These are phyloP conservation scores for Gobio occitaniae DNA, from an alignment of 2,797 vertebrate genomes.

Conservation along the genomic window DNA sequence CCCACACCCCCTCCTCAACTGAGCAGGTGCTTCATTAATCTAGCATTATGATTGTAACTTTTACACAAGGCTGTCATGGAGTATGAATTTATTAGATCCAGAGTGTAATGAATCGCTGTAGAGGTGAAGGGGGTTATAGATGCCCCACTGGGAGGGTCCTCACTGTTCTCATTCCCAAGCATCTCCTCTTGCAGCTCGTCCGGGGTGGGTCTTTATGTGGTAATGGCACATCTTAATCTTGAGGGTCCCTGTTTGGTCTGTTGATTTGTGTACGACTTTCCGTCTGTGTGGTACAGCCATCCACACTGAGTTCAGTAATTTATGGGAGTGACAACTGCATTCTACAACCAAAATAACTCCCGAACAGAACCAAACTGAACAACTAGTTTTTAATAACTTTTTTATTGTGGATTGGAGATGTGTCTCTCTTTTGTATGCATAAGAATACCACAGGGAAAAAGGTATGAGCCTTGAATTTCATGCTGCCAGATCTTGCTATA, in stretches of 20 bases:
- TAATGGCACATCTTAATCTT: slow-evolving; percentile 1
- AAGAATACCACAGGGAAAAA: too few relatives aligned
- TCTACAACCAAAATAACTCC: too few relatives aligned
- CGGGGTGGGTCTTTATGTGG: not conserved
- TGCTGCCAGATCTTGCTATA: too few relatives aligned
- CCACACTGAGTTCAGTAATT: not conserved
- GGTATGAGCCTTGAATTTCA: too few relatives aligned
- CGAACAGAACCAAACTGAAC: too few relatives aligned
- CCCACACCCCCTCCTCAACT: not conserved
- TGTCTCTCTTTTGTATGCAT: too few relatives aligned
- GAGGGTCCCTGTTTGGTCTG: not conserved
- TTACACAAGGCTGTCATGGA: slow-evolving; percentile 23
- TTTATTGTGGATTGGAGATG: too few relatives aligned
- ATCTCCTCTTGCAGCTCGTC: not conserved
- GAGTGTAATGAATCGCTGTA: slow-evolving; percentile 1
- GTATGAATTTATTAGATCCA: slow-evolving; percentile 4
- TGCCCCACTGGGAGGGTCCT: not conserved
- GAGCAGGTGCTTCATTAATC: slow-evolving; percentile 12
- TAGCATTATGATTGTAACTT: slow-evolving; percentile 26
- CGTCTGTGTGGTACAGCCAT: not conserved
- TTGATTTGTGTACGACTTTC: slow-evolving; percentile 28
- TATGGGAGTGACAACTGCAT: too few relatives aligned
- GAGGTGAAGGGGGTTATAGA: slow-evolving; percentile 25
- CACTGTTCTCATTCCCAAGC: not conserved
- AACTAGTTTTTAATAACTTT: too few relatives aligned